These are phyloP conservation scores for Zootermopsis nevadensis DNA, from an alignment of 2,888 invertebrate species.

Conservation along the genomic window DNA sequence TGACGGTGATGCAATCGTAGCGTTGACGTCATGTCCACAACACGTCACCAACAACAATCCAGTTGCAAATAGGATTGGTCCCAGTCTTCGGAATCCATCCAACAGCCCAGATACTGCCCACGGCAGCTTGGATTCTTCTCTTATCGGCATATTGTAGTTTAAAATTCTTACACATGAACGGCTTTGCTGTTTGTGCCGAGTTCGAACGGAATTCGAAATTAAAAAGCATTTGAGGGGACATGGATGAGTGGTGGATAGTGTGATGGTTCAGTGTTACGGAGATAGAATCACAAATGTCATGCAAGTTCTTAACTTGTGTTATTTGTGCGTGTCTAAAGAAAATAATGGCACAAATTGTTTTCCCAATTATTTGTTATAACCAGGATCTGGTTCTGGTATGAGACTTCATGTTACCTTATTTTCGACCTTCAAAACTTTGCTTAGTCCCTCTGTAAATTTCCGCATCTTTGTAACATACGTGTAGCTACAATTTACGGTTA, in stretches of 20 bases:
- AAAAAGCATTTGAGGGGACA: neutral
- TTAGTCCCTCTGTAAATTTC: no score
- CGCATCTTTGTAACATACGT: no score
- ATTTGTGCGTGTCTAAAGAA: no score
- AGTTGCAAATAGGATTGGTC: neutral
- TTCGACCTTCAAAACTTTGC: no score
- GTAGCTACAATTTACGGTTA: no score
- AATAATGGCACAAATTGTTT: no score
- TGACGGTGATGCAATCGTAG: neutral
- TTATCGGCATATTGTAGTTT: neutral
- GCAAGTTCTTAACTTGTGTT: no score
- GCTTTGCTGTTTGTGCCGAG: neutral
- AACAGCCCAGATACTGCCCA: neutral
- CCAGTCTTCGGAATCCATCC: neutral
- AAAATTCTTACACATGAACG: neutral
- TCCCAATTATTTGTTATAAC: no score
- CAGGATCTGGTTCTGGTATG: no score
- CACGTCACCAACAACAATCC: conserved; percentile 6
- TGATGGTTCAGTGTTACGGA: neutral
- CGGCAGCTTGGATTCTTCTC: conserved; percentile 6
- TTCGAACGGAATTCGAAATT: neutral
- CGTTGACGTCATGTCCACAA: neutral
- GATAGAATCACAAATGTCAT: no score
- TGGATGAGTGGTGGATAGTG: neutral
- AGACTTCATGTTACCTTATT: no score